phyloP scores from a whole-genome alignment of 2,113 vertebrate species.

The Speoplatyrhinus poulsoni region DNA sequence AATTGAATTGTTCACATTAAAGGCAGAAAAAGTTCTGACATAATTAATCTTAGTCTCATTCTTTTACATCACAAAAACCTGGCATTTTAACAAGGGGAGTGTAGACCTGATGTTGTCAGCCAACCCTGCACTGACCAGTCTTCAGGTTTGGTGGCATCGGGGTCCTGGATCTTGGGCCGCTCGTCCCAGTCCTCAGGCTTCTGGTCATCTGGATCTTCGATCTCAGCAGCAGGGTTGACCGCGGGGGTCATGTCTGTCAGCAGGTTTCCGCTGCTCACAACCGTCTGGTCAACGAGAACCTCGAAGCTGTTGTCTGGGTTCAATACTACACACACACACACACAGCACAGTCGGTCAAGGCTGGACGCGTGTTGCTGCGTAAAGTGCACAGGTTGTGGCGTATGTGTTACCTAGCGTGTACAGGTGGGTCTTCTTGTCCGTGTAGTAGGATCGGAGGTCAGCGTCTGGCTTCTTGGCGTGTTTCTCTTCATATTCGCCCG shows the following conservation, averaged over 20 bases:
- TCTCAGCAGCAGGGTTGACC: slow-evolving; percentile 91
- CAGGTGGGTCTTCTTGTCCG: slow-evolving; percentile 97
- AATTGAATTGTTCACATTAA: too few relatives aligned
- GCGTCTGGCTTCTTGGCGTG: slow-evolving; percentile 93
- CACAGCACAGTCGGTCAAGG: slow-evolving; percentile 80
- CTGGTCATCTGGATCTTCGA: slow-evolving; percentile 93
- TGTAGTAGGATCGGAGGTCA: slow-evolving; percentile 92
- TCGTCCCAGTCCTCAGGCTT: slow-evolving; percentile 99
- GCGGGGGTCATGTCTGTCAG: slow-evolving; percentile 90
- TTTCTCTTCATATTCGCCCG: slow-evolving; percentile 91
- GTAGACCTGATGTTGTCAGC: too few relatives aligned
- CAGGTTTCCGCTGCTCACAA: slow-evolving; percentile 93
- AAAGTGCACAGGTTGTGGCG: background rate
- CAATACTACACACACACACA: slow-evolving; percentile 78
- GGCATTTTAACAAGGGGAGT: too few relatives aligned
- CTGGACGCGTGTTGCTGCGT: slow-evolving; percentile 52
- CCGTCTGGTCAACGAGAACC: slow-evolving; percentile 89
- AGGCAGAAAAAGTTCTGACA: too few relatives aligned
- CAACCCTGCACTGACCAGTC: slow-evolving; percentile 83
- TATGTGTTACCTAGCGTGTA: slow-evolving; percentile 84
- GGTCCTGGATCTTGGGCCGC: slow-evolving; percentile 94
- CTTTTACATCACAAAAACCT: too few relatives aligned
- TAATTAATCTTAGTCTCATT: too few relatives aligned
- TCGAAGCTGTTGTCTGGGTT: slow-evolving; percentile 97
- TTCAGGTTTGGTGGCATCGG: slow-evolving; percentile 91